phyloP scores from a whole-genome alignment of 2,888 invertebrate genomes.

The Eupeodes luniger region DNA sequence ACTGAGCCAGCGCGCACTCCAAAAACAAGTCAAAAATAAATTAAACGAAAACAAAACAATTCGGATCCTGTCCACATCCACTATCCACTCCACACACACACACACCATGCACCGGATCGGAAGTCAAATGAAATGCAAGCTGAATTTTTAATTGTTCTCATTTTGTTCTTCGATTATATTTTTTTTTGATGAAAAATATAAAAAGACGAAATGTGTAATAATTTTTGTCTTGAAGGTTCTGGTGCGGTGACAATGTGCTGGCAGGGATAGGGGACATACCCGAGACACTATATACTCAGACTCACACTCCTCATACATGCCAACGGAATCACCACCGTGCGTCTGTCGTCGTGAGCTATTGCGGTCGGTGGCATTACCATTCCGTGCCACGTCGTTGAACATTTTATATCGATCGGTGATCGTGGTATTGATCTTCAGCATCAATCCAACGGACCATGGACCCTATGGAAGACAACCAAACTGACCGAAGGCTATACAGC shows the following conservation, averaged over 20 bases:
- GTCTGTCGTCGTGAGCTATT: not conserved
- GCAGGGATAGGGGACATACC: not conserved
- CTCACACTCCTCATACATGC: conserved; percentile 33
- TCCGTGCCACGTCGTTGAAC: conserved; percentile 51
- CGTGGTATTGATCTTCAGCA: conserved; percentile 54
- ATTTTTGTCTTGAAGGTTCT: conserved; percentile 32
- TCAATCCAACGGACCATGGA: not conserved
- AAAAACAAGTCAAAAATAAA: conserved; percentile 57
- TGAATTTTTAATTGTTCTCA: conserved; percentile 77
- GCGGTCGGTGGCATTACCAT: conserved; percentile 58
- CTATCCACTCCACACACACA: not conserved
- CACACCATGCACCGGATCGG: conserved; percentile 76
- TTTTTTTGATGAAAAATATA: conserved; percentile 13
- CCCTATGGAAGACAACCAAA: not conserved
- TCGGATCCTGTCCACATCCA: conserved; percentile 74
- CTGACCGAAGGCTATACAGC: not conserved
- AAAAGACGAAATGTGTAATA: conserved; percentile 19
- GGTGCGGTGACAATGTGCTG: conserved; percentile 25
- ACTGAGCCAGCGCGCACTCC: conserved; percentile 38
- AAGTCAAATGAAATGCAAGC: conserved; percentile 77
- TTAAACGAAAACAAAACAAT: conserved; percentile 32
- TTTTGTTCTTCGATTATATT: conserved; percentile 44
- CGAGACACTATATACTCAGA: conserved; percentile 22
- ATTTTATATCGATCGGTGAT: conserved; percentile 61
- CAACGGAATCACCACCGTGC: conserved; percentile 51